Evolutionary conservation across 2,888 invertebrate species (phyloP).

Genomic region (Pristionchus fissidentatus): DNA sequence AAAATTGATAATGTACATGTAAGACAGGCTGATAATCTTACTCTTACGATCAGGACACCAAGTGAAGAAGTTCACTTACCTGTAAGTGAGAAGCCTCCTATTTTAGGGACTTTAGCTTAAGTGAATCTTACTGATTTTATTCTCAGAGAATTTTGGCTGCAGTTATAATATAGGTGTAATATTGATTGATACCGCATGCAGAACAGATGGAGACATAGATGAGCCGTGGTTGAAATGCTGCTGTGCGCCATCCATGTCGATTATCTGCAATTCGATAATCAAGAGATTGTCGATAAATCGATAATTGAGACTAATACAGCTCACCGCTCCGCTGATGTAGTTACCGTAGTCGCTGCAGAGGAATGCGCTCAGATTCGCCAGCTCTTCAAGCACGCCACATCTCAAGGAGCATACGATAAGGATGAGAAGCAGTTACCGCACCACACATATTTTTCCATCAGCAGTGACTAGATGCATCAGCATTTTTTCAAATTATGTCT

Average conservation of each 20-base stretch:
- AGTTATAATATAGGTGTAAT: background rate
- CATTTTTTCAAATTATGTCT: too few relatives aligned
- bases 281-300: background rate
- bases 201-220: constrained; percentile 53
- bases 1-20: too few relatives aligned
- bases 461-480: background rate
- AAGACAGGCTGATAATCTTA: background rate
- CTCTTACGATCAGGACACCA: too few relatives aligned
- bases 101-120: background rate
- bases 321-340: constrained; percentile 80
- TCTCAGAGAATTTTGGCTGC: background rate
- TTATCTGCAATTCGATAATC: constrained; percentile 55
- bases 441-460: background rate
- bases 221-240: constrained; percentile 62
- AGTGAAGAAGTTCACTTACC: too few relatives aligned
- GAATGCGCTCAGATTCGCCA: constrained; percentile 79
- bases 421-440: background rate
- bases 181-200: constrained; percentile 53
- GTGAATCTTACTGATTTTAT: background rate
- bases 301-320: too few relatives aligned
- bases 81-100: too few relatives aligned
- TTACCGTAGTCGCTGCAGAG: constrained; percentile 79
- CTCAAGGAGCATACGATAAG: constrained; percentile 63
- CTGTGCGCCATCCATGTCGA: constrained; percentile 73
- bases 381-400: constrained; percentile 78